Percentiles rank a stretch among this genome's conserved stretches.
Evolutionary conservation across 2,797 vertebrate genomes (phyloP).

Genomic region (Enteromius thamalakanensis): DNA sequence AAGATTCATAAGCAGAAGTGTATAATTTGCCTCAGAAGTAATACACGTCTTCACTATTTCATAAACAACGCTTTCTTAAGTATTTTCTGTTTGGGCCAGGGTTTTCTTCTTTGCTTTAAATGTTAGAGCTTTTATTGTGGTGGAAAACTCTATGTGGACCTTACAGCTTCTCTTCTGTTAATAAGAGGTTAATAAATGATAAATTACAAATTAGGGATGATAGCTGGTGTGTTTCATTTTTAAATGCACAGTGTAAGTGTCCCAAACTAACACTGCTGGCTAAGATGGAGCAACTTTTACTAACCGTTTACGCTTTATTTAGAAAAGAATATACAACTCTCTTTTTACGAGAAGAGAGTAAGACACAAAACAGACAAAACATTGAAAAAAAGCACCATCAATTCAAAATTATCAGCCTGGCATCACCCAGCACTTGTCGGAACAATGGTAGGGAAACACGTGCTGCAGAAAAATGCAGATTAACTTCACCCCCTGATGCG

Average conservation of each 20-base stretch:
- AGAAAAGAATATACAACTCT: not conserved
- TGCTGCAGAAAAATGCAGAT: not conserved
- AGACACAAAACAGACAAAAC: not conserved
- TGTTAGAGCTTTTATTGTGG: not conserved
- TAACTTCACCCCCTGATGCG: not conserved
- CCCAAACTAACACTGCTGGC: not conserved
- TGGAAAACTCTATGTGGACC: not conserved
- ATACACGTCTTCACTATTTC: not conserved
- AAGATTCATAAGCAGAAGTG: not conserved
- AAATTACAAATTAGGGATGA: not conserved
- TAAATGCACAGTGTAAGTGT: not conserved
- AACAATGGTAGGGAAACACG: not conserved
- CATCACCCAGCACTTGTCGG: not conserved
- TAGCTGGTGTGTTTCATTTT: not conserved
- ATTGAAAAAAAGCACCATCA: not conserved
- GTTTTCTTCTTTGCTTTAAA: not conserved
- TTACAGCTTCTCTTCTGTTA: not conserved
- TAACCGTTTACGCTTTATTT: not conserved
- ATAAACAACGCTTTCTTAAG: not conserved
- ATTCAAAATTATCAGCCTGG: not conserved
- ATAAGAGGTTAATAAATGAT: not conserved
- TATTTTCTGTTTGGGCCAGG: not conserved
- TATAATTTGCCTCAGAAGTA: not conserved
- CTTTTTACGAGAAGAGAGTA: not conserved
- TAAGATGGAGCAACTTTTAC: no score